phyloP scores from a whole-genome alignment of 1,140 invertebrate species.

The Lepidostoma basale region DNA sequence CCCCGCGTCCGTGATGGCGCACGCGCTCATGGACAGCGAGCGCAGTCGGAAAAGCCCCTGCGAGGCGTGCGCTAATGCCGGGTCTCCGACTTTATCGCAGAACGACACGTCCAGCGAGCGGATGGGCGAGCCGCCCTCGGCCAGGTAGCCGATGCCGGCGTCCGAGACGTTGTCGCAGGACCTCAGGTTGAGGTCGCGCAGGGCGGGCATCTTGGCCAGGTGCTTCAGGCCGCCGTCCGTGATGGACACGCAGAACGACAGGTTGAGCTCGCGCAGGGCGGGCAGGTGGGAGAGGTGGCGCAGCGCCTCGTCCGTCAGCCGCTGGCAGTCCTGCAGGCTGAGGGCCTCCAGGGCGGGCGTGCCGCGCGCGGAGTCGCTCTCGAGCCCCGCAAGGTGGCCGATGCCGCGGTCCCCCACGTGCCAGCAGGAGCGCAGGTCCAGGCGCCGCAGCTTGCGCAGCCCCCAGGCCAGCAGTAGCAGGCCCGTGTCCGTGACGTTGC shows the following conservation, averaged over 20 bases:
- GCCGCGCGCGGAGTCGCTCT: constrained; percentile 67
- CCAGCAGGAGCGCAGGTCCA: constrained; percentile 91
- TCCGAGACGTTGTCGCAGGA: constrained; percentile 95
- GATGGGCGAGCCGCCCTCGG: constrained; percentile 82
- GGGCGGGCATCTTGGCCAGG: constrained; percentile 79
- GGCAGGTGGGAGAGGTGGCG: constrained; percentile 79
- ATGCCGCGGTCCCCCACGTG: constrained; percentile 90
- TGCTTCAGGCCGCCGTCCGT: constrained; percentile 90
- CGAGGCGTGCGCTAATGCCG: constrained; percentile 84
- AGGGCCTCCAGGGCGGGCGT: constrained; percentile 80
- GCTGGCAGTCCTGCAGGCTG: constrained; percentile 92
- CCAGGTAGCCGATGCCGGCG: constrained; percentile 87
- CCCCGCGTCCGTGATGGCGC: constrained; percentile 92
- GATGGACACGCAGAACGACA: constrained; percentile 92
- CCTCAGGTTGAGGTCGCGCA: constrained; percentile 87
- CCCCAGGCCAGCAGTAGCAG: constrained; percentile 86
- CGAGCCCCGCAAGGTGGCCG: constrained; percentile 80
- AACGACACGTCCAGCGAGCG: constrained; percentile 89
- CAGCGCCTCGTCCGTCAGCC: constrained; percentile 88
- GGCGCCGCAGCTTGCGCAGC: constrained; percentile 77
- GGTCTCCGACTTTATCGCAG: constrained; percentile 93
- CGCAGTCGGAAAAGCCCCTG: constrained; percentile 84
- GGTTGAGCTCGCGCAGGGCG: constrained; percentile 80
- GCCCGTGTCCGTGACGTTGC: constrained; percentile 87
- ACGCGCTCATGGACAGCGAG: constrained; percentile 86